phyloP scores from a whole-genome alignment of 1,140 invertebrate genomes.

The Plodia interpunctella region DNA sequence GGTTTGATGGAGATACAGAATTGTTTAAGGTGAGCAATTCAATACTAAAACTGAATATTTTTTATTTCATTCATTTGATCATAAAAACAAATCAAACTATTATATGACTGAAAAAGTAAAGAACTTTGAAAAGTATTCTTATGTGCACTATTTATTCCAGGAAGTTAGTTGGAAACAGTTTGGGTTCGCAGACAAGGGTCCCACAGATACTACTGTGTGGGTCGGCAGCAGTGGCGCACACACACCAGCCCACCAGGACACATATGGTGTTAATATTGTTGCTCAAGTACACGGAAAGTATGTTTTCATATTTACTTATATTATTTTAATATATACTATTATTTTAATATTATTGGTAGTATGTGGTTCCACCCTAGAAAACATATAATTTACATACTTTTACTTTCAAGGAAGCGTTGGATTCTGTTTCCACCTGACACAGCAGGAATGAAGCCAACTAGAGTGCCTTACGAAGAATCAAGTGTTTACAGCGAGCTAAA shows the following conservation, averaged over 20 bases:
- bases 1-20: slow-evolving; percentile 80
- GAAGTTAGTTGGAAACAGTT: slow-evolving; percentile 85
- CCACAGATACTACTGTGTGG: slow-evolving; percentile 90
- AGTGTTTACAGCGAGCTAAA: slow-evolving; percentile 94
- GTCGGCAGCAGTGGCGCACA: slow-evolving; percentile 91
- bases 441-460: slow-evolving; percentile 84
- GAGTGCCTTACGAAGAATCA: slow-evolving; percentile 97
- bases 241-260: slow-evolving; percentile 96
- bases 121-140: too few relatives aligned
- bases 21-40: slow-evolving; percentile 75
- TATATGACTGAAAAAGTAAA: too few relatives aligned
- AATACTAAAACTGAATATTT: too few relatives aligned
- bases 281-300: slow-evolving; percentile 92
- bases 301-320: too few relatives aligned
- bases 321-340: too few relatives aligned
- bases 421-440: slow-evolving; percentile 92
- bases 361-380: too few relatives aligned
- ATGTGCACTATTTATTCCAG: slow-evolving; percentile 51
- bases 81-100: too few relatives aligned
- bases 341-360: too few relatives aligned
- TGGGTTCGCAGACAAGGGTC: slow-evolving; percentile 84
- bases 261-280: slow-evolving; percentile 95
- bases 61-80: too few relatives aligned
- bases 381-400: too few relatives aligned
- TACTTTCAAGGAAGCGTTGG: slow-evolving; percentile 89